These are phyloP conservation scores for Lepidotrigona ventralis DNA, from an alignment of 1,140 invertebrate species.

Conservation along the genomic window DNA sequence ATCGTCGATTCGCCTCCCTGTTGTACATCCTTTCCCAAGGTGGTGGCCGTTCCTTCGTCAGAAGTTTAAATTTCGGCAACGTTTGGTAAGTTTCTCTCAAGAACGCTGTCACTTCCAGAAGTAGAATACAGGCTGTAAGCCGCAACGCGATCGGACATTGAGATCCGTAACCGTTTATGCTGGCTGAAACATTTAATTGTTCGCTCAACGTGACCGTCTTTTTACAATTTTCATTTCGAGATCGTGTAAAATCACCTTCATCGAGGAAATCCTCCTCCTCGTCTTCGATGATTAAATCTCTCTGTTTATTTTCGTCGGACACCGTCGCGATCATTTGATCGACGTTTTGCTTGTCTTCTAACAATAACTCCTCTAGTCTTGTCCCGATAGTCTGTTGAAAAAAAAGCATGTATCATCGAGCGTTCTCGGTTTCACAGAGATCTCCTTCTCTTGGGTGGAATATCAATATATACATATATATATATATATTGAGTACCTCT, in stretches of 20 bases:
- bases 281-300: conserved; percentile 92
- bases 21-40: conserved; percentile 90
- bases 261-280: conserved; percentile 99
- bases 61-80: conserved; percentile 86
- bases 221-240: not conserved
- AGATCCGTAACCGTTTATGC: conserved; percentile 91
- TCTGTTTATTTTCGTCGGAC: conserved; percentile 90
- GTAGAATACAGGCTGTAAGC: conserved; percentile 94
- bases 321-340: conserved; percentile 86
- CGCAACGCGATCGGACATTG: conserved; percentile 95
- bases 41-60: conserved; percentile 86
- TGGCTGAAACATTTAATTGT: conserved; percentile 83
- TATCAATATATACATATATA: not conserved
- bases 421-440: not conserved
- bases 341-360: conserved; percentile 87
- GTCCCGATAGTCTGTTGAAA: conserved; percentile 87
- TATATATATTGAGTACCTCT: conserved; percentile 83
- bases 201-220: not conserved
- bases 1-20: conserved; percentile 90
- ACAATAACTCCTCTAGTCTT: conserved; percentile 91
- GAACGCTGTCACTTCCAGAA: conserved; percentile 98
- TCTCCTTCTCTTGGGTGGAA: not conserved
- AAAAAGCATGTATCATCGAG: not conserved
- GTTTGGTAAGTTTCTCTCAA: conserved; percentile 96
- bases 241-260: conserved; percentile 87